These are phyloP conservation scores for Pangasius djambal DNA, from an alignment of 2,797 vertebrate genomes.

Conservation along the genomic window DNA sequence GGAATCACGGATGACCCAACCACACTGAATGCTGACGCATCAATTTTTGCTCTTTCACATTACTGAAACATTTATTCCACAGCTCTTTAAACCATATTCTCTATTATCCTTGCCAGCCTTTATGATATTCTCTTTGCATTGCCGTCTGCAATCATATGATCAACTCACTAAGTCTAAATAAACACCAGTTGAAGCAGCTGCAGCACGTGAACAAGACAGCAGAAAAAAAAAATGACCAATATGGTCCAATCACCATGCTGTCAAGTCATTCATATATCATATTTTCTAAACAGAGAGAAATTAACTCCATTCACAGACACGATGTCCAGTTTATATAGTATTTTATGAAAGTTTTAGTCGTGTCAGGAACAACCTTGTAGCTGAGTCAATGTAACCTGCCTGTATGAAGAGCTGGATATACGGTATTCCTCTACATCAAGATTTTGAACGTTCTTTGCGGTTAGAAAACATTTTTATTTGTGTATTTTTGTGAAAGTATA, in stretches of 20 bases:
- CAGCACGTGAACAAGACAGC: neutral
- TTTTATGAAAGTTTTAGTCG: neutral
- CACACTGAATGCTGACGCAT: neutral
- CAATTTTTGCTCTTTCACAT: neutral
- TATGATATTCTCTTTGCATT: neutral
- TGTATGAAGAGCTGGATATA: neutral
- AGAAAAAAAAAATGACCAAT: neutral
- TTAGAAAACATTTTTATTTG: neutral
- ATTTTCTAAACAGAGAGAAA: neutral
- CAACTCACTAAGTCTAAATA: constrained; percentile 2
- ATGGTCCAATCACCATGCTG: neutral
- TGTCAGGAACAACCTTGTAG: neutral
- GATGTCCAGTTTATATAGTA: neutral
- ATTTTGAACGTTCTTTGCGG: neutral
- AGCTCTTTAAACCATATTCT: neutral
- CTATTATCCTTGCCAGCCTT: neutral
- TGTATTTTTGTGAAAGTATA: neutral
- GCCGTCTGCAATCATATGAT: constrained; percentile 20
- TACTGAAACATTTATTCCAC: neutral
- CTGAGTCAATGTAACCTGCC: neutral
- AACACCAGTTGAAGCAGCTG: neutral
- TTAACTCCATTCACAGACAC: neutral
- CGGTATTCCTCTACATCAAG: neutral
- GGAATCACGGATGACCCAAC: neutral
- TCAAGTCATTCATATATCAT: neutral